Base-by-base conservation (phyloP, 2,797 vertebrate species). In the Margarornis squamiger region DNA sequence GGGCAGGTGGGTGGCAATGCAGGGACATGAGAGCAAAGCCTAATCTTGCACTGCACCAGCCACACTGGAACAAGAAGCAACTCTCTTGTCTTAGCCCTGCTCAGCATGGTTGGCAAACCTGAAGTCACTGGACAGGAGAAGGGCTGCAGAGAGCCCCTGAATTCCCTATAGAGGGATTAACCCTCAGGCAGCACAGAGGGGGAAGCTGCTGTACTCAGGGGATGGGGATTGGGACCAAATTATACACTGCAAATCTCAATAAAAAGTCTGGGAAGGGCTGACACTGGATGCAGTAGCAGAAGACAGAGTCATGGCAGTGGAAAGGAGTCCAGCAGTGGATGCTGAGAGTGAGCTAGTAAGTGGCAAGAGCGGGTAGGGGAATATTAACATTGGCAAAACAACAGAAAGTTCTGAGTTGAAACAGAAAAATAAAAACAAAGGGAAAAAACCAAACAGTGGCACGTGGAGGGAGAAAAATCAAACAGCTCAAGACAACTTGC, bases 41-140 rank as follows among this genome's bases (percentile, higher is more conserved):
- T 26, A 36, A 16, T 2, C 52, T 61, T 65, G 32, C 72, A 8
- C 26, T 3, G 32, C 72, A 41, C 63, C 51, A 41, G 70, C 84
- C 61, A 2, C 0, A 0, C 1, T 66, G 41, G 38, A 88, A 70
- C 29, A 34, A 86, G 24, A 16, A 41, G 6, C 14, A 39, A 66
- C 0, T 0, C 19, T 43, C 30, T 26, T n/a, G 51, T 12, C 2
- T 14, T 29, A 49, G 32, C 17, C 9, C 51, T 49, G 38, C 59
- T 41, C 34, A 45, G 18, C 0, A 0, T 6, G 30, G 36, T 0
- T n/a, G 14, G 52, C n/a, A 94, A 74, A 81, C 6, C 1, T 51
- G 51, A 66, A 63, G 32, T 21, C 38, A 30, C 10, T 19, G 57
- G 43, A 41, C 21, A 59, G 51, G 29, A 66, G 48, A 63, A 30